These are phyloP conservation scores for Cebus imitator DNA, from an alignment of 2,113 vertebrate genomes.

Conservation along the genomic window DNA sequence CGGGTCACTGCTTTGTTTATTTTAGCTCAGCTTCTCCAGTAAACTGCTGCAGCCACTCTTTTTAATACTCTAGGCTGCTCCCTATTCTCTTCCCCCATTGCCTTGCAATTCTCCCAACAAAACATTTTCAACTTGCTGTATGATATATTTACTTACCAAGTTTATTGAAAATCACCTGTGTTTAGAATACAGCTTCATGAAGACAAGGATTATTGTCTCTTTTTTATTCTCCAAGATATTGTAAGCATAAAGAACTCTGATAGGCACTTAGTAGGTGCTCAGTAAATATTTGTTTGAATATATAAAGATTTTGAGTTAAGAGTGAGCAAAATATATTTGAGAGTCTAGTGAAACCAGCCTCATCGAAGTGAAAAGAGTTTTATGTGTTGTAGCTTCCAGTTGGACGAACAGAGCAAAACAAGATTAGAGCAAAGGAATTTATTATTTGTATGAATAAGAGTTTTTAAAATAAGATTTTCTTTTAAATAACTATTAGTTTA, in stretches of 20 bases:
- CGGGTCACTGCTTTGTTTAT: neutral
- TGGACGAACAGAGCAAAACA: too few species aligned
- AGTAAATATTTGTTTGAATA: neutral
- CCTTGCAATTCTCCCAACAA: neutral
- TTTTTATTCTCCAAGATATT: neutral
- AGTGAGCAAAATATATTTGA: neutral
- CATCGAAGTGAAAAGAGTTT: too few species aligned
- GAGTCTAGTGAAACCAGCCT: neutral
- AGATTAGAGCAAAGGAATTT: neutral
- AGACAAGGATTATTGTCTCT: neutral
- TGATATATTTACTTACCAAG: neutral
- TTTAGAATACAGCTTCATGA: neutral
- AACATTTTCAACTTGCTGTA: neutral
- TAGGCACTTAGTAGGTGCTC: neutral
- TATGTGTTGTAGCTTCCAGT: too few species aligned
- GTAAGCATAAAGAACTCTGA: neutral
- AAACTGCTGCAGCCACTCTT: too few species aligned
- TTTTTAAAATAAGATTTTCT: neutral
- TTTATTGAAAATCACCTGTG: too few species aligned
- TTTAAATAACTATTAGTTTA: neutral
- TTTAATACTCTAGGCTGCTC: neutral
- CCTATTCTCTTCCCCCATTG: too few species aligned
- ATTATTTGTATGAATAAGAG: neutral
- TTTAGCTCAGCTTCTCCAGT: accelerated
- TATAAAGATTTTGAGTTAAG: neutral